Base-by-base conservation (phyloP, 2,888 invertebrate genomes). In the Diadegma fenestrale region DNA sequence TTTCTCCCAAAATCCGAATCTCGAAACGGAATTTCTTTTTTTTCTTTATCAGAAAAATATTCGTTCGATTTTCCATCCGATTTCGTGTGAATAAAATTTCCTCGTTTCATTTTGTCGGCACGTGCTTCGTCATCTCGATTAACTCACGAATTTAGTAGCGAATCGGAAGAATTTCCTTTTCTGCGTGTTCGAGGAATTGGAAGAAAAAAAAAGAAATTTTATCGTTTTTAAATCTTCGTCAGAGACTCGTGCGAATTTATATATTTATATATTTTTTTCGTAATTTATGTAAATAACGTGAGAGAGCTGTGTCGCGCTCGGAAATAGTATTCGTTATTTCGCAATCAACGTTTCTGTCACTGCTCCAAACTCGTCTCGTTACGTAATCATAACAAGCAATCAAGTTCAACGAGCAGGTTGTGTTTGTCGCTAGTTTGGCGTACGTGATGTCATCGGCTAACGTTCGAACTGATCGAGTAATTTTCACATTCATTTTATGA, bases 361-460 rank as follows among this genome's bases (percentile, higher is more conserved):
- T 64, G 81, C 61, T 89, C 88, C 87, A 87, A 88, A 63, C 64
- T 45, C 71, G 71, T 80, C 64, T 80, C 63, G 86, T 88, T 86
- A 80, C 80, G 87, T 83, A 88, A 88, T 80, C 54, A 61, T 69
- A 81, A 86, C 71, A 48, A 71, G 85, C 80, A 84, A 87, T 88
- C 88, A 90, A 90, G 89, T 89, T 90, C 90, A 90, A 76, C 76
- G 75, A 76, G 85, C 77, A 82, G 84, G 87, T 83, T 77, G 81
- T 75, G 58, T 58, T 26, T 26, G 58, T 82, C 75, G 83, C 83
- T 81, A 82, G 79, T 66, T 45, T 66, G 68, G 75, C 64, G 69
- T 63, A 37, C 58, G n/a, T 89, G 89, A 90, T 89, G 89, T 89
- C 90, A 90, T 78, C 84, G 80, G 80, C 86, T 82, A 41, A 58